Base-by-base conservation (phyloP, 2,113 vertebrate species). In the Hylia prasina region DNA sequence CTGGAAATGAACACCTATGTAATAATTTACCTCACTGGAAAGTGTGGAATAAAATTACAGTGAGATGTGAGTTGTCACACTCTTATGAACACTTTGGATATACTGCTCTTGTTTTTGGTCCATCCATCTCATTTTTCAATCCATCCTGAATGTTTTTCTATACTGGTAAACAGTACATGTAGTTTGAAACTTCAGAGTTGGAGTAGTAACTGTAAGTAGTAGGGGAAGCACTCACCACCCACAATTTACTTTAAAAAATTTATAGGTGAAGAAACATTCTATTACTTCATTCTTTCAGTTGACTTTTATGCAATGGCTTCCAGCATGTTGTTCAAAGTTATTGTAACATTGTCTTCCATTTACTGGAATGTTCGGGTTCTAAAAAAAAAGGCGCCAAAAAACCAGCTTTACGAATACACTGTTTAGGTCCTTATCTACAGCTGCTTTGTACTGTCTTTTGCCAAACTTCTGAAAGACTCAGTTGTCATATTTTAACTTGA, bases 1-100 rank as follows among this genome's bases (percentile, higher is more conserved):
- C 2, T 81, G 20, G 3, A 73, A 44, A 48, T 51, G 2, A 37
- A 3, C 25, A 40, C 15, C 5, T 20, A 0, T 24, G 5, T 35
- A n/a, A 13, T 22, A 44, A 13, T n/a, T 64, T 56, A 37, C 23
- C 51, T 17, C 14, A 27, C 27, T 79, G 24, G 27, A 88, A 96
- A 82, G 10, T 44, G 10, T 45, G 25, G 6, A 71, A 54, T 54
- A 40, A 86, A 77, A 27, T 40, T 45, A 27, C 8, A 3, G 15
- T 57, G 44, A n/a, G 28, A 44, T 70, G 13, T 11, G 21, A 44
- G 21, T 72, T 65, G 4, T 19, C 20, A 3, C 3, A 1, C 15
- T 79, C 11, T 18, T 39, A 3, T 35, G 33, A 85, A 30, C 9
- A 13, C 39, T 73, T 63, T 19, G 50, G 30, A 44, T 47, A 7